These are phyloP conservation scores for Congeria kusceri DNA, from an alignment of 2,888 invertebrate genomes.

Conservation along the genomic window DNA sequence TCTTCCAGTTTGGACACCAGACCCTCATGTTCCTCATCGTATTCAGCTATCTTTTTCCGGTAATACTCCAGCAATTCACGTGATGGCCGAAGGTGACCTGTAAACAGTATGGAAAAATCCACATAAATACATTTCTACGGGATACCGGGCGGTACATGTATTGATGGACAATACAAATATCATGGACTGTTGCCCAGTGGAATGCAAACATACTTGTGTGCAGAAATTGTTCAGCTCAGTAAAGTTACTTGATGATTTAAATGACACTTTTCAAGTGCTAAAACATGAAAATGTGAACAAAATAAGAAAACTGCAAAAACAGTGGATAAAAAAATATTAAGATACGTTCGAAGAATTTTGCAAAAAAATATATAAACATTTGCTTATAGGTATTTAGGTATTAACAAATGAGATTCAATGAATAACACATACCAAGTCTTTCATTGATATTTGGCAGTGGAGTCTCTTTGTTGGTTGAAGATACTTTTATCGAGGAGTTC, in stretches of 20 bases:
- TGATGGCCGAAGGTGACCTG: constrained; percentile 85
- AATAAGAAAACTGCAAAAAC: not conserved
- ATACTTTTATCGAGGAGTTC: constrained; percentile 26
- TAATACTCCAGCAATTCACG: constrained; percentile 85
- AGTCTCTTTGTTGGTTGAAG: constrained; percentile 30
- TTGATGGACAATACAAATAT: not conserved
- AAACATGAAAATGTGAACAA: not conserved
- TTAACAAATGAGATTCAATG: too few species aligned
- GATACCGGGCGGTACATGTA: too few species aligned
- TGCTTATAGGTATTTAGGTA: too few species aligned
- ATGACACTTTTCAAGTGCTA: too few species aligned
- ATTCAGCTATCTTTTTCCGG: constrained; percentile 85
- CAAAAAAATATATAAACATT: too few species aligned
- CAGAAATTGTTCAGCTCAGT: too few species aligned
- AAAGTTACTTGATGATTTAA: too few species aligned
- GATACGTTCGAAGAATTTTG: too few species aligned
- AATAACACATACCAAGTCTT: constrained; percentile 74
- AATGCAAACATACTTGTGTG: too few species aligned
- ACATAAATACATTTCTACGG: too few species aligned
- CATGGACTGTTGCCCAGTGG: too few species aligned
- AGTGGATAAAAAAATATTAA: not conserved
- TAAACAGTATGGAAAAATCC: constrained; percentile 11
- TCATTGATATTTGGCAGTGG: constrained; percentile 80
- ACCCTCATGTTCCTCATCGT: constrained; percentile 84
- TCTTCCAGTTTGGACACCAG: constrained; percentile 83